A percentile compares a stretch with the other conserved stretches of the same genome.
Evolutionary conservation across 2,797 vertebrate species (phyloP).

Genomic region (Enteromius thamalakanensis): DNA sequence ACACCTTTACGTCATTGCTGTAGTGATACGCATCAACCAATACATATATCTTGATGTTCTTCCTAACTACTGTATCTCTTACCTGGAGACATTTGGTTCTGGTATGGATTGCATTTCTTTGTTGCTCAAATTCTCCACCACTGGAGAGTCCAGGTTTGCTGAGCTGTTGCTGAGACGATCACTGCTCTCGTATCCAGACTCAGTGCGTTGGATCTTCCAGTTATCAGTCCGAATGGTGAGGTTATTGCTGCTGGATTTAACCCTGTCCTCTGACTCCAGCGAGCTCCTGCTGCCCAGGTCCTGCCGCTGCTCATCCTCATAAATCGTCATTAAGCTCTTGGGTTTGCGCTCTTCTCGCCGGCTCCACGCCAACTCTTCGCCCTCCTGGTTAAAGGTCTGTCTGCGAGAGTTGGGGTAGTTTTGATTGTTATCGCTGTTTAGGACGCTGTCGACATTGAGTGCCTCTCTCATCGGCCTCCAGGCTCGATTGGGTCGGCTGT

Average conservation of each 20-base stretch:
- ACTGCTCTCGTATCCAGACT: constrained; percentile 94
- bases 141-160: constrained; percentile 84
- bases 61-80: constrained; percentile 50
- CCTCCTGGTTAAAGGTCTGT: constrained; percentile 68
- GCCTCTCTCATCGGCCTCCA: constrained; percentile 93
- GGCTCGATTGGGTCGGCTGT: constrained; percentile 67
- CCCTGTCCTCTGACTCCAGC: constrained; percentile 83
- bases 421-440: constrained; percentile 75
- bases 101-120: constrained; percentile 74
- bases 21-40: neutral
- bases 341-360: constrained; percentile 81
- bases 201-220: constrained; percentile 91
- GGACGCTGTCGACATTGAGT: constrained; percentile 93
- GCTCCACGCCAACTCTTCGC: constrained; percentile 64
- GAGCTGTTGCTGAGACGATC: constrained; percentile 92
- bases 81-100: constrained; percentile 82
- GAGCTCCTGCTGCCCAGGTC: constrained; percentile 85
- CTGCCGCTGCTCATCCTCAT: constrained; percentile 90
- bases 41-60: neutral
- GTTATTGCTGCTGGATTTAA: constrained; percentile 70
- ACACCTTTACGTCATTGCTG: neutral
- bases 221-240: constrained; percentile 78
- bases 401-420: constrained; percentile 80
- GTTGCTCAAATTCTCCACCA: constrained; percentile 76
- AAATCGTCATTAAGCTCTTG: constrained; percentile 93